phyloP scores from a whole-genome alignment of 1,140 invertebrate genomes.

The Heliconius congener region DNA sequence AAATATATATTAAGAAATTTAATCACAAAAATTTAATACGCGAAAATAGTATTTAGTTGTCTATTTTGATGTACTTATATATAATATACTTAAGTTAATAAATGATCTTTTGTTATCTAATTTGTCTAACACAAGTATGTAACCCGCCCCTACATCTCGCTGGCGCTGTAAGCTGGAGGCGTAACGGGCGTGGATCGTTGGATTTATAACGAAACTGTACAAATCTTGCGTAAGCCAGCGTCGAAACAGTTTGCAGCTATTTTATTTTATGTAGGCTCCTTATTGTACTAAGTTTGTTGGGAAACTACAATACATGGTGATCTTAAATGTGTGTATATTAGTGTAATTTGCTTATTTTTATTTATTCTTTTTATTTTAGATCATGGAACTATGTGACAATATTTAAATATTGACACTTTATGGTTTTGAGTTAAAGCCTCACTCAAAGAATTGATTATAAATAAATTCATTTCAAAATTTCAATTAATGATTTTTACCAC shows the following conservation, averaged over 20 bases:
- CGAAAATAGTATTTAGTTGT: too few species aligned
- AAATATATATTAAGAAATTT: too few species aligned
- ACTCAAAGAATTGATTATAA: too few species aligned
- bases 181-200: constrained; percentile 54
- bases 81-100: background rate
- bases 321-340: background rate
- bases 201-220: constrained; percentile 66
- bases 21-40: too few species aligned
- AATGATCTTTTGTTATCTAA: background rate
- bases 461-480: too few species aligned
- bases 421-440: too few species aligned
- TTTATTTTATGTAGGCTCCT: constrained; percentile 40
- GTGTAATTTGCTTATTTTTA: background rate
- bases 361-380: background rate
- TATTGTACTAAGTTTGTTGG: background rate
- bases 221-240: constrained; percentile 74
- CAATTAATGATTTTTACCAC: too few species aligned
- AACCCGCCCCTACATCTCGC: constrained; percentile 37
- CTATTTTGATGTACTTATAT: too few species aligned
- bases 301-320: background rate
- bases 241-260: constrained; percentile 67
- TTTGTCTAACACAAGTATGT: background rate
- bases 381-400: too few species aligned
- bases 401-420: too few species aligned
- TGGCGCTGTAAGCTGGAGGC: constrained; percentile 43